phyloP scores from a whole-genome alignment of 2,113 vertebrate genomes.

The Terrapene triunguis region DNA sequence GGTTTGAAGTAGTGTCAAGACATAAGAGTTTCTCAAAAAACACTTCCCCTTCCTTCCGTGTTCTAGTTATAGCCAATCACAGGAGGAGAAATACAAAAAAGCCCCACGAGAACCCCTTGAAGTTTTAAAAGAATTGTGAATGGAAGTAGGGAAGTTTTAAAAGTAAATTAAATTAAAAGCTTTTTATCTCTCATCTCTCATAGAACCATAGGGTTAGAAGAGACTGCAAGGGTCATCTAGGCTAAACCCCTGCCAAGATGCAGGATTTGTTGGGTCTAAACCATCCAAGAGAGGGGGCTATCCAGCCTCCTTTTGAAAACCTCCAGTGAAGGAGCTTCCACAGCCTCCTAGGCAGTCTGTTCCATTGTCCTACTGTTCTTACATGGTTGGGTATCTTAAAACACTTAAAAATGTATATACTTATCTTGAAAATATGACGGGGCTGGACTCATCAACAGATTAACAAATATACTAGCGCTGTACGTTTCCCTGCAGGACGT shows the following conservation, averaged over 20 bases:
- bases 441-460: conserved; percentile 11
- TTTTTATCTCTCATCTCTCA: conserved; percentile 37
- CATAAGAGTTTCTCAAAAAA: not conserved
- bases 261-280: too few relatives aligned
- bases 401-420: not conserved
- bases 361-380: too few relatives aligned
- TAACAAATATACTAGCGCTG: not conserved
- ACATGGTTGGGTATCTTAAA: not conserved
- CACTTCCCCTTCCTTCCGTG: not conserved
- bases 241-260: too few relatives aligned
- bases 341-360: too few relatives aligned
- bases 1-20: not conserved
- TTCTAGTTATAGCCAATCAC: not conserved
- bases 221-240: too few relatives aligned
- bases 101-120: not conserved
- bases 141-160: conserved; percentile 11
- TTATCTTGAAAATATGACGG: conserved; percentile 10
- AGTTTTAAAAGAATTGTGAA: conserved; percentile 35
- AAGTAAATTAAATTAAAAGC: conserved; percentile 48
- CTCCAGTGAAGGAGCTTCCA: too few relatives aligned
- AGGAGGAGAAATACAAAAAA: not conserved
- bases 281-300: too few relatives aligned
- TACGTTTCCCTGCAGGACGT: not conserved
- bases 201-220: not conserved
- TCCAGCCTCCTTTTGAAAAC: too few relatives aligned